Evolutionary conservation across 2,113 vertebrate genomes (phyloP).

Genomic region (Peromyscus leucopus): DNA sequence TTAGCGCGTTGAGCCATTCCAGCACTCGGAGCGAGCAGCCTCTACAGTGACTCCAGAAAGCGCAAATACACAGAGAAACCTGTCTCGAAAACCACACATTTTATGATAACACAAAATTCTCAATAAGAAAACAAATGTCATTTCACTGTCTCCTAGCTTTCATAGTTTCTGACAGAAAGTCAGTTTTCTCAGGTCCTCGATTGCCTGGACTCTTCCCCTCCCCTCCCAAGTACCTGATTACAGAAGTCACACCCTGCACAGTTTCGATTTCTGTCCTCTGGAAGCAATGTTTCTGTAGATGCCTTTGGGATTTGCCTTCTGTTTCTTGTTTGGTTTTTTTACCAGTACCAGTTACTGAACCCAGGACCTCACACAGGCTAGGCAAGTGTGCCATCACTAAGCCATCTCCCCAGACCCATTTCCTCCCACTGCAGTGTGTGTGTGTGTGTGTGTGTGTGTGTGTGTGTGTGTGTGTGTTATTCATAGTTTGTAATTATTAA

Average conservation of each 20-base stretch:
- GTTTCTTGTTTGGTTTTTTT: not conserved
- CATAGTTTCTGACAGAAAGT: slow-evolving; percentile 30
- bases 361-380: not conserved
- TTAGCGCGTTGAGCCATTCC: no score
- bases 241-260: not conserved
- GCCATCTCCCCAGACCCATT: not conserved
- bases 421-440: not conserved
- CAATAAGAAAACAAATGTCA: not conserved
- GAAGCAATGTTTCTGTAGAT: not conserved
- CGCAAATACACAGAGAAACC: no score
- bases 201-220: not conserved
- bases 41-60: no score
- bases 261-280: not conserved
- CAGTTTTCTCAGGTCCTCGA: not conserved
- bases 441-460: not conserved
- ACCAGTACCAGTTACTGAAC: not conserved
- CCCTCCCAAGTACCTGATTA: not conserved
- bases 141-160: not conserved
- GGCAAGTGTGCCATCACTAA: not conserved
- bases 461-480: not conserved
- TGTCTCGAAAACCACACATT: no score
- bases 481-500: not conserved
- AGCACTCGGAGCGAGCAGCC: no score
- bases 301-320: not conserved
- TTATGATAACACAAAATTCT: not conserved